These are phyloP conservation scores for Allophyes oxyacanthae DNA, from an alignment of 2,888 invertebrate species.

Conservation along the genomic window DNA sequence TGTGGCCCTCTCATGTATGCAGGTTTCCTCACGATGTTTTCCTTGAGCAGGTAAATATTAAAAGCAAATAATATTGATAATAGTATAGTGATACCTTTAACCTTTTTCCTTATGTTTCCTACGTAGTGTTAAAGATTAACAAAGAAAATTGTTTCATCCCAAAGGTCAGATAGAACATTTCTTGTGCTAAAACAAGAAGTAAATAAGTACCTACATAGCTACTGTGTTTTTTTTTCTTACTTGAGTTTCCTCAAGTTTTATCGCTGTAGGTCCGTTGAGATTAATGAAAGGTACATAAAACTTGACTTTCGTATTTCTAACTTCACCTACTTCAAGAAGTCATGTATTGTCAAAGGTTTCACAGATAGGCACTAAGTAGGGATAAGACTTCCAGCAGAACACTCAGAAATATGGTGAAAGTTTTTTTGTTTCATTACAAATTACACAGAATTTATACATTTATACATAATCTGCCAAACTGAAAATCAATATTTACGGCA, in stretches of 20 bases:
- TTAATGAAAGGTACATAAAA: slow-evolving; percentile 28
- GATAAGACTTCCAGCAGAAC: neutral
- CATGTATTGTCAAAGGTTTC: slow-evolving; percentile 25
- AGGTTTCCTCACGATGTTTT: too few species aligned
- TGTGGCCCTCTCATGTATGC: too few species aligned
- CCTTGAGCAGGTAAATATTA: too few species aligned
- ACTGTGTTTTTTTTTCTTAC: neutral
- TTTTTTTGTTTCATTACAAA: too few species aligned
- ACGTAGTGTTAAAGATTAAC: neutral
- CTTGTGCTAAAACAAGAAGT: slow-evolving; percentile 25
- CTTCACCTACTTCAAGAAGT: slow-evolving; percentile 33
- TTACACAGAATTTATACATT: too few species aligned
- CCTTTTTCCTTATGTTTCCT: neutral
- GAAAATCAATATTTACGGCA: too few species aligned
- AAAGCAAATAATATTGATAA: too few species aligned
- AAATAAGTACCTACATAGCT: slow-evolving; percentile 13
- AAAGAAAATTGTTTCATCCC: slow-evolving; percentile 19
- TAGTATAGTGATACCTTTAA: neutral
- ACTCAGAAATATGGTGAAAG: too few species aligned
- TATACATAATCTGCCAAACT: too few species aligned
- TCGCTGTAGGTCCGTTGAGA: slow-evolving; percentile 31
- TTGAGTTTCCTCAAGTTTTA: slow-evolving; percentile 34
- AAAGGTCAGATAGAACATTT: slow-evolving; percentile 30
- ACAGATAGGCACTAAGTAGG: neutral
- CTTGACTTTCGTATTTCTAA: slow-evolving; percentile 30